Conservation (phyloP, 2,797 vertebrate genomes). For the Myotis planiceps region DNA sequence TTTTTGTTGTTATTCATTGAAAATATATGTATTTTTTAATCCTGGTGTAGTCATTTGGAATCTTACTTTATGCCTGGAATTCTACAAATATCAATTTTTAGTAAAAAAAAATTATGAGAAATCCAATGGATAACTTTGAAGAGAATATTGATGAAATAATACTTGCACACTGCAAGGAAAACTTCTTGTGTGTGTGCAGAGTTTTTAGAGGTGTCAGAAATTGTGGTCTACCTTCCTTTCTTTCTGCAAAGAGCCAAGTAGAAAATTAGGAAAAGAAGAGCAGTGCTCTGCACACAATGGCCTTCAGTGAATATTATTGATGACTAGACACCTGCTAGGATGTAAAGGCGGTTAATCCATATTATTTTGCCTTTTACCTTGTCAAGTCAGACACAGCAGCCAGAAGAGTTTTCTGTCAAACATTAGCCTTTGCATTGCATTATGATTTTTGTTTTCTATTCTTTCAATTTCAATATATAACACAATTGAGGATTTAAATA, state of each 20-base stretch:
- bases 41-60: not conserved
- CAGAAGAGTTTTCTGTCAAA: slow-evolving; percentile 64
- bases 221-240: slow-evolving; percentile 43
- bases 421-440: slow-evolving; percentile 47
- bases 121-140: slow-evolving; percentile 6
- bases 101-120: slow-evolving; percentile 12
- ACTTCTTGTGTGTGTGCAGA: not conserved
- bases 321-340: slow-evolving; percentile 67
- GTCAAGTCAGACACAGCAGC: slow-evolving; percentile 48
- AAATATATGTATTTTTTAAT: not conserved
- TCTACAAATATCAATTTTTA: not conserved
- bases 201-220: slow-evolving; percentile 59
- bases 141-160: slow-evolving; percentile 9
- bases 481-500: not conserved
- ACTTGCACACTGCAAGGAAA: not conserved
- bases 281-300: slow-evolving; percentile 57
- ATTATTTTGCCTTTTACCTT: slow-evolving; percentile 77
- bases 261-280: slow-evolving; percentile 53
- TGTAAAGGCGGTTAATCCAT: slow-evolving; percentile 76
- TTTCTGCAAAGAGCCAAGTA: slow-evolving; percentile 39
- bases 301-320: slow-evolving; percentile 70
- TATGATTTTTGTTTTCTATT: slow-evolving; percentile 59
- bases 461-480: slow-evolving; percentile 2
- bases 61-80: slow-evolving; percentile 27
- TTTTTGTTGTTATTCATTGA: not conserved